phyloP scores from a whole-genome alignment of 2,797 vertebrate genomes.

The Manis pentadactyla region DNA sequence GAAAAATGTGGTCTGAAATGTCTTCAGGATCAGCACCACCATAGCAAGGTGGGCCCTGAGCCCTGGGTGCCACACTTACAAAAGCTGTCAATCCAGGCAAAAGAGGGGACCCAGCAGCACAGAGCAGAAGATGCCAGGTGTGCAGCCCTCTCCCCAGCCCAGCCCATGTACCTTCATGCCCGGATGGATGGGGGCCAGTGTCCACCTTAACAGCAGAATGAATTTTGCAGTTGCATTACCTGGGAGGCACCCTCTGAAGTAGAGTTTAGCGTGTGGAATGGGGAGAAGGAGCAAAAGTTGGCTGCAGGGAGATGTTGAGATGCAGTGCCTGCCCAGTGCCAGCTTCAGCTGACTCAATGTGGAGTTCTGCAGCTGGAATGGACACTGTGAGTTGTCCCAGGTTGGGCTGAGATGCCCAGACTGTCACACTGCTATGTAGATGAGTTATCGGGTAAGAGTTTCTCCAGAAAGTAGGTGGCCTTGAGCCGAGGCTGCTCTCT shows the following conservation, averaged over 20 bases:
- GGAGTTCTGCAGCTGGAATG: not conserved
- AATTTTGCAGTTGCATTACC: not conserved
- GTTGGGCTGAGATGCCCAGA: not conserved
- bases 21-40: not conserved
- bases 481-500: not conserved
- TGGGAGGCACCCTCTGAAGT: not conserved
- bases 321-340: rapidly evolving
- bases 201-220: not conserved
- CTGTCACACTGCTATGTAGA: not conserved
- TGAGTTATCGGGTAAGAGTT: not conserved
- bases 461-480: not conserved
- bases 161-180: not conserved
- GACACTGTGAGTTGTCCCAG: not conserved
- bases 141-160: too few relatives aligned
- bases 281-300: not conserved
- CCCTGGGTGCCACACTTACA: not conserved
- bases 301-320: not conserved
- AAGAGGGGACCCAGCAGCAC: not conserved
- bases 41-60: not conserved
- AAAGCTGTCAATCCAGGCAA: not conserved
- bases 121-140: not conserved
- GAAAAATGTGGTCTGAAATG: not conserved
- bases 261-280: not conserved
- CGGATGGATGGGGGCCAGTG: not conserved
- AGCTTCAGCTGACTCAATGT: not conserved